These are phyloP conservation scores for Tetrax tetrax DNA, from an alignment of 2,113 vertebrate genomes.

Conservation along the genomic window DNA sequence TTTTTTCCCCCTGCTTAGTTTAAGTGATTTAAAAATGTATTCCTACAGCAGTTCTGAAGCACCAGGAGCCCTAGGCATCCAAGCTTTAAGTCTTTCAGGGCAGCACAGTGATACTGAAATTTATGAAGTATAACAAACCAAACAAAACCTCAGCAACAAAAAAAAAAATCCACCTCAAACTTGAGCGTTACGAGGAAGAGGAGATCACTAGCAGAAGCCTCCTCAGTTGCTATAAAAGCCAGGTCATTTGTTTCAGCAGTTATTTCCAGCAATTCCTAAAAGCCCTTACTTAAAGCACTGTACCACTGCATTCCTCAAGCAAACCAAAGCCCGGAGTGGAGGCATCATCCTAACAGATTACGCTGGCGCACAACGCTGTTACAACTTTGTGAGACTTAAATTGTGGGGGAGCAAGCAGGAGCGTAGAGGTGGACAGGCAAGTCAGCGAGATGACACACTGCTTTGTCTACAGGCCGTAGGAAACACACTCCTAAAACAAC, in stretches of 20 bases:
- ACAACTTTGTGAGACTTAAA: neutral
- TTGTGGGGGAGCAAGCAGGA: accelerated
- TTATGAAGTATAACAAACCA: neutral
- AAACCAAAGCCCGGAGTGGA: neutral
- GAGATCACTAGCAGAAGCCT: neutral
- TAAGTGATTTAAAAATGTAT: neutral
- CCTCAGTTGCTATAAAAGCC: neutral
- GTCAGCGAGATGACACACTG: accelerated
- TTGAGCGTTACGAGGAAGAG: neutral
- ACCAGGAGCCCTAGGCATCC: neutral
- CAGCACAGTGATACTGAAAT: neutral
- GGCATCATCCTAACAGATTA: neutral
- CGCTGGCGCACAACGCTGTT: accelerated
- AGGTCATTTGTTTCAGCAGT: neutral
- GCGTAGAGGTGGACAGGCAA: neutral
- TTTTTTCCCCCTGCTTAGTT: accelerated
- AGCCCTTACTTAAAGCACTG: neutral
- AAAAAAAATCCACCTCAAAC: neutral
- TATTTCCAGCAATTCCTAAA: neutral
- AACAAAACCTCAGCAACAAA: neutral
- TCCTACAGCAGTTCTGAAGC: neutral
- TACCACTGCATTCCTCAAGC: neutral
- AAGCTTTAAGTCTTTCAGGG: neutral
- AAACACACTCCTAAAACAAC: neutral
- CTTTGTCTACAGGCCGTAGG: accelerated